Evolutionary conservation across 2,113 vertebrate species (phyloP).

Genomic region (Crotalus horridus): DNA sequence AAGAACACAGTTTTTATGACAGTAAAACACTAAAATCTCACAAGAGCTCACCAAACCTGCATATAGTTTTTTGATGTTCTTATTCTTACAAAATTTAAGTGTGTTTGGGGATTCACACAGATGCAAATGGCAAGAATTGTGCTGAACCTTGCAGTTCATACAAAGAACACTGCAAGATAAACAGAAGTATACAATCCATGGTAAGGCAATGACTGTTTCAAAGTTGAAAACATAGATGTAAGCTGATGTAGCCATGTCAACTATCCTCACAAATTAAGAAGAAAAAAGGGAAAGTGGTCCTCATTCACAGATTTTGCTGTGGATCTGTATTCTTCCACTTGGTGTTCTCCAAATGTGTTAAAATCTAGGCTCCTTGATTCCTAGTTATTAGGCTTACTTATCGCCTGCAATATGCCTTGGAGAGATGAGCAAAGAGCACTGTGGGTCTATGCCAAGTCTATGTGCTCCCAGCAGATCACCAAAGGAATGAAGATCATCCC

Average conservation of each 20-base stretch:
- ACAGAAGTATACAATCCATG: background rate
- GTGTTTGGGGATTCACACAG: background rate
- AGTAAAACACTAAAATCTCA: background rate
- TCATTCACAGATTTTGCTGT: background rate
- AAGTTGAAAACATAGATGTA: background rate
- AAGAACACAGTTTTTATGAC: background rate
- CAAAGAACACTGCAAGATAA: background rate
- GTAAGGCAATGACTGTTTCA: background rate
- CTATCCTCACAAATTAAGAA: background rate
- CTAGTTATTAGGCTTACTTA: background rate
- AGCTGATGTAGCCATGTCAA: background rate
- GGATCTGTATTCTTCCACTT: background rate
- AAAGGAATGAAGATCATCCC: background rate
- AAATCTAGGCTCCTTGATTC: background rate
- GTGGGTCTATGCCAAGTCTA: background rate
- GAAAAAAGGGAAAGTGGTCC: background rate
- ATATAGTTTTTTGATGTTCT: background rate
- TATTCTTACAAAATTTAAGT: background rate
- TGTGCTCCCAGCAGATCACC: background rate
- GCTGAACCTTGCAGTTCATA: background rate
- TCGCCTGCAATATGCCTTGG: background rate
- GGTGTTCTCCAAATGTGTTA: background rate
- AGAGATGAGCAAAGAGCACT: background rate
- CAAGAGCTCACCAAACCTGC: background rate
- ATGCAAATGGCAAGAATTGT: background rate